A percentile compares a stretch with the other conserved stretches of the same genome.
These are phyloP conservation scores for Gryllus longicercus DNA, from an alignment of 2,888 invertebrate species.

Conservation along the genomic window DNA sequence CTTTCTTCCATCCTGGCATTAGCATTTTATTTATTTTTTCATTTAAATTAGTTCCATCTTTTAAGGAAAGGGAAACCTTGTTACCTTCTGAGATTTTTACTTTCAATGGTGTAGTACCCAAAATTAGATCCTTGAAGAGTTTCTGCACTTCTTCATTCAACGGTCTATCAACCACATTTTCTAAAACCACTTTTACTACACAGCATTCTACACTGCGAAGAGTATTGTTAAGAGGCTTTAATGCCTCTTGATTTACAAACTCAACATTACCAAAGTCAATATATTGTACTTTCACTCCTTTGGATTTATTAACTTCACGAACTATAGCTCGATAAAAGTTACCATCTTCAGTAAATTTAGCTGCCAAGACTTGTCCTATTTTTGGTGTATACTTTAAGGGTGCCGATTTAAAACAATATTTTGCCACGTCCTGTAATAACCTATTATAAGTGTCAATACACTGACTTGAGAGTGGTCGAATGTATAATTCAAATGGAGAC, in stretches of 20 bases:
- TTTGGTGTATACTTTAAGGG: background rate
- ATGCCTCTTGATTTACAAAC: background rate
- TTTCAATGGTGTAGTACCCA: too few relatives aligned
- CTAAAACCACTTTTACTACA: background rate
- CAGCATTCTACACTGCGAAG: background rate
- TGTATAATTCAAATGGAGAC: background rate
- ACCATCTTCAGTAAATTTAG: background rate
- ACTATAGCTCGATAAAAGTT: background rate
- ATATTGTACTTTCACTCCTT: background rate
- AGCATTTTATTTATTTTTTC: conserved; percentile 2
- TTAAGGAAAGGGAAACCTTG: background rate
- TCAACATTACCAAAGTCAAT: background rate
- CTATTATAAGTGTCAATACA: background rate
- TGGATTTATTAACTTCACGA: background rate
- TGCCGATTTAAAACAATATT: background rate
- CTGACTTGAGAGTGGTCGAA: background rate
- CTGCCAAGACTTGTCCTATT: background rate
- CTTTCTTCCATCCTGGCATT: background rate
- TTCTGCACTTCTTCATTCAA: background rate
- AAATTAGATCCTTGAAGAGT: background rate
- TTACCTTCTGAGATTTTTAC: background rate
- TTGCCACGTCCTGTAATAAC: background rate
- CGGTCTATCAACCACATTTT: background rate
- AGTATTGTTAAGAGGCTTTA: background rate
- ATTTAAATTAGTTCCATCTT: background rate